Percentiles rank a stretch among this genome's conserved stretches.
Conservation (phyloP, 2,113 vertebrate genomes). For the Ciconia boyciana region DNA sequence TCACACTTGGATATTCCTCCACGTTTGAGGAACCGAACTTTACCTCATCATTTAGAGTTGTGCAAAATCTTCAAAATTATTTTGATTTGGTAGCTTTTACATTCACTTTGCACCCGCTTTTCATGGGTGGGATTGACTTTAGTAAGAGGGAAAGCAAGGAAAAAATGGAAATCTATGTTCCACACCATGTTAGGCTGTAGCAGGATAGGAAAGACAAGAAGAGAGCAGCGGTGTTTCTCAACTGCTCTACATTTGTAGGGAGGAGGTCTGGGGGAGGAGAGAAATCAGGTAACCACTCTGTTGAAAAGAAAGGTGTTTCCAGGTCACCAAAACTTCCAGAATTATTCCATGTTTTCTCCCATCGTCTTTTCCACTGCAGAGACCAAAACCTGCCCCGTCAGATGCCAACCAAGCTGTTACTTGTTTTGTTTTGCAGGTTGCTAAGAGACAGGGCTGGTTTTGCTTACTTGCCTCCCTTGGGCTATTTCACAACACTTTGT, state of each 20-base stretch:
- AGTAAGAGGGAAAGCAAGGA: background rate
- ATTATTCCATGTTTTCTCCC: slow-evolving; percentile 23
- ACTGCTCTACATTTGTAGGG: background rate
- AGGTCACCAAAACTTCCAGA: slow-evolving; percentile 26
- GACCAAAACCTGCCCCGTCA: slow-evolving; percentile 60
- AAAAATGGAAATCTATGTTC: background rate
- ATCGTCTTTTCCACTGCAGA: slow-evolving; percentile 59
- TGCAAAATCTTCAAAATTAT: background rate
- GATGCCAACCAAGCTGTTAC: slow-evolving; percentile 70
- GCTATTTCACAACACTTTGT: slow-evolving; percentile 81
- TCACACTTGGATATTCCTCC: background rate
- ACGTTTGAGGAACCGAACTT: background rate
- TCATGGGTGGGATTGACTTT: background rate
- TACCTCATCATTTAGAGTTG: background rate
- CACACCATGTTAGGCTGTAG: background rate
- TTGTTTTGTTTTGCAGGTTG: slow-evolving; percentile 79
- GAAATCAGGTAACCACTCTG: background rate
- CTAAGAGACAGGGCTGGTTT: slow-evolving; percentile 79
- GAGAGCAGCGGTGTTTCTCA: background rate
- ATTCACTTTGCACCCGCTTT: background rate
- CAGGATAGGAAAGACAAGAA: background rate
- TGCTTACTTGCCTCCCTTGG: slow-evolving; percentile 84
- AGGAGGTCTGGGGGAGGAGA: background rate
- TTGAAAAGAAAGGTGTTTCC: slow-evolving; percentile 18
- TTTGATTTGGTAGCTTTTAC: background rate